Base-by-base conservation (phyloP, 2,113 vertebrate species). In the Nyctibius bracteatus region DNA sequence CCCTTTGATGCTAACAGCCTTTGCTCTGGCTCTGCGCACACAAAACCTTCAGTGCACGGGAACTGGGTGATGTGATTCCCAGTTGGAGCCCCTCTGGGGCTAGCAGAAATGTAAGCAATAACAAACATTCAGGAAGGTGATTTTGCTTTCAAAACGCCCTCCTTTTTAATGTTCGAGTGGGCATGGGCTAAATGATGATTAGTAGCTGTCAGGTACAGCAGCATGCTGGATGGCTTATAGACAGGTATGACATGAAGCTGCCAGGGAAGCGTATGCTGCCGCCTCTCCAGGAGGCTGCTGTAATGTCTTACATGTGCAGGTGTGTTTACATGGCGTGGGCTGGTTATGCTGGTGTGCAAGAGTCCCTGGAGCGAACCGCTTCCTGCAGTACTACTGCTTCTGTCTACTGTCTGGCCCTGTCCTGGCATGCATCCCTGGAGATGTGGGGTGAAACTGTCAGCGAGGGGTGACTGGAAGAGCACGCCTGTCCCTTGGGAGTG, bases 391-490 rank as follows among this genome's bases (percentile, higher is more conserved):
- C 14, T 14, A 0, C 35, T 58, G 86, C 49, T 78, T 21, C 6
- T 90, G 30, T 44, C 55, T n/a, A 51, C 71, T 66, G 43, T 46
- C 79, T 55, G 68, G 33, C 4, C 4, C 43, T 2, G 2, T n/a
- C 39, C 61, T 30, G 71, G 51, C 7, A 5, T 5, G 3, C 10
- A 2, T 15, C 54, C 33, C 70, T 46, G 74, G 41, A 67, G 51
- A 3, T 0, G 3, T 16, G 51, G 46, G 35, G 24, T 33, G 55
- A 65, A 6, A 6, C 27, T 37, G 54, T 28, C 33, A n/a, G 33
- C 0, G 0, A 27, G 2, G 1, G 8, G 21, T 12, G 39, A 28
- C 66, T 25, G 49, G 35, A 75, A 71, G n/a, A 78, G 21, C 51
- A 21, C 0, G 0, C 17, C 33, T 63, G 31, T 27, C 33, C 33